Base-by-base conservation (phyloP, 2,113 vertebrate species). In the Actenoides hombroni region DNA sequence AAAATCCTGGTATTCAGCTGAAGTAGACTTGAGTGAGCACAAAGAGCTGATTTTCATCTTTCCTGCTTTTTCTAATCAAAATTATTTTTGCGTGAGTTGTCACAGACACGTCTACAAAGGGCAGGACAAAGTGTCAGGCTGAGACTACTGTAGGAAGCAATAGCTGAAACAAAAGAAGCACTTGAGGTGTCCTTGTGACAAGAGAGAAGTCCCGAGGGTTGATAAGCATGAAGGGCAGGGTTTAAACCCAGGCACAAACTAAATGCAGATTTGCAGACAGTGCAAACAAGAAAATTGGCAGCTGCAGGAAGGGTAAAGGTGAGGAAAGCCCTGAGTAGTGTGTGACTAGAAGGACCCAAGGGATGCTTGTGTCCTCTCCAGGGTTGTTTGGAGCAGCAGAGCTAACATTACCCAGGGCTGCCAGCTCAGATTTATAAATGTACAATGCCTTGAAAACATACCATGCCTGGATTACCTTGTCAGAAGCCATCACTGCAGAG, bases 381-480 rank as follows among this genome's bases (percentile, higher is more conserved):
- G 48, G 35, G 39, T 24, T 90, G 59, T 61, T 70, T 51, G 64
- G 49, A 86, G 74, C 61, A 91, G 46, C 16, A 54, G 39, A 77
- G 37, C n/a, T 77, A 6, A 16, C 0, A 0, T 21, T 57, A 28
- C 23, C 15, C 15, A 68, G 71, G 75, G 57, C 77, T 92, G 57
- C 71, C 77, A 80, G 57, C 33, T 93, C 59, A 84, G 11, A 75
- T 64, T 5, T 69, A 29, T 88, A 54, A 48, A 67, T 23, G 13
- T 37, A 16, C 57, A 19, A n/a, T 57, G 31, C 46, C 44, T n/a
- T 73, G 40, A 88, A 70, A 49, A 67, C 20, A 15, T 40, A 18
- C 61, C 24, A 53, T 83, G 86, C 60, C 90, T 96, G 87, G 64
- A 61, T 89, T 94, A 79, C 59, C 39, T 86, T 95, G 86, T 92